These are phyloP conservation scores for Hyposoter dolosus DNA, from an alignment of 2,888 invertebrate genomes.

Conservation along the genomic window DNA sequence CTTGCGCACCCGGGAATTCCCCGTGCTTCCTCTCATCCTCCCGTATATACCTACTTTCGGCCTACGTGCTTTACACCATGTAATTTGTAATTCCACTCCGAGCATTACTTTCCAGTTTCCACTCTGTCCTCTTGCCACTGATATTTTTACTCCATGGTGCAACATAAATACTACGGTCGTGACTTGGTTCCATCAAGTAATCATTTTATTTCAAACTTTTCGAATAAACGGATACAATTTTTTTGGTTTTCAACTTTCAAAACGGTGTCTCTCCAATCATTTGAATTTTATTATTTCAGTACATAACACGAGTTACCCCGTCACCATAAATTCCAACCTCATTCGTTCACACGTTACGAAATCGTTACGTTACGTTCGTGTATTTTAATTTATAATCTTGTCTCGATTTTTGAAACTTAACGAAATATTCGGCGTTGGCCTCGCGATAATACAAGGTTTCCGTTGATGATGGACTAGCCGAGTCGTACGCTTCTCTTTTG, in stretches of 20 bases:
- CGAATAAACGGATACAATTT: not conserved
- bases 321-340: no score
- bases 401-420: no score
- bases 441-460: no score
- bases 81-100: slow-evolving; percentile 80
- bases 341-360: no score
- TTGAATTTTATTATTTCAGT: no score
- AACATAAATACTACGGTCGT: not conserved
- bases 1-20: slow-evolving; percentile 57
- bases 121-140: slow-evolving; percentile 73
- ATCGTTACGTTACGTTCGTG: no score
- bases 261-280: no score
- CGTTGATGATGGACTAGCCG: no score
- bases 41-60: slow-evolving; percentile 40
- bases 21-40: slow-evolving; percentile 47
- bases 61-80: slow-evolving; percentile 74
- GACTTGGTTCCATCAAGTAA: not conserved
- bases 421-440: no score
- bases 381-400: no score
- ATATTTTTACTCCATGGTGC: slow-evolving; percentile 59
- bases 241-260: not conserved
- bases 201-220: not conserved
- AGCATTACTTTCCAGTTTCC: slow-evolving; percentile 80
- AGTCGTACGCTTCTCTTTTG: no score
- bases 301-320: no score